These are phyloP conservation scores for Uria aalge DNA, from an alignment of 2,113 vertebrate species.

Conservation along the genomic window DNA sequence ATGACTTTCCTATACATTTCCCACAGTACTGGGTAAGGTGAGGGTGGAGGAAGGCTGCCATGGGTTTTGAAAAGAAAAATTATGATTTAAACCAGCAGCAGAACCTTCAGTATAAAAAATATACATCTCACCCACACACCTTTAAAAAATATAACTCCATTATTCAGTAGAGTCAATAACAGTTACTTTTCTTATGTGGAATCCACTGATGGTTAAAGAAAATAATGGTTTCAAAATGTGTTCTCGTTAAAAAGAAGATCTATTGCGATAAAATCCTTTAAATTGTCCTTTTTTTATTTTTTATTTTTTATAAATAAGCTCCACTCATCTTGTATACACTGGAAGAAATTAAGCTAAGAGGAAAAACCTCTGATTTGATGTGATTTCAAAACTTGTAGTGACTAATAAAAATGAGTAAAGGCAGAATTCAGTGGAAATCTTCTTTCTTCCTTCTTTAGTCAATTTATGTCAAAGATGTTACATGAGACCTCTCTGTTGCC, in stretches of 20 bases:
- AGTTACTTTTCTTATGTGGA: neutral
- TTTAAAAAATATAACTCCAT: neutral
- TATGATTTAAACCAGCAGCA: neutral
- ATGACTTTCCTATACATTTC: neutral
- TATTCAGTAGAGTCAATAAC: neutral
- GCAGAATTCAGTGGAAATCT: neutral
- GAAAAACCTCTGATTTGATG: rapidly evolving
- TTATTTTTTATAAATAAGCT: neutral
- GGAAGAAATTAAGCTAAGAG: neutral
- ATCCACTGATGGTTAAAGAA: neutral
- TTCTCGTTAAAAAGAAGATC: neutral
- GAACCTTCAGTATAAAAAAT: neutral
- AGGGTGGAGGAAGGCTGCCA: neutral
- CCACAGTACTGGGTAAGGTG: neutral
- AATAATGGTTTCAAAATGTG: neutral
- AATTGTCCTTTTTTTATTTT: neutral
- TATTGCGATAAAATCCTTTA: neutral
- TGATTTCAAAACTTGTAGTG: neutral
- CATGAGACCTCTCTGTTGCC: neutral
- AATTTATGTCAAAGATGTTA: neutral
- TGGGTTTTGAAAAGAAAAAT: neutral
- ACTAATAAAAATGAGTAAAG: neutral
- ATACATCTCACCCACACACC: neutral
- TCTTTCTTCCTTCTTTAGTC: neutral
- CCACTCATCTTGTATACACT: neutral